A percentile compares a stretch with the other conserved stretches of the same genome.
phyloP scores from a whole-genome alignment of 2,113 vertebrate species.

The Ploceus nigricollis region DNA sequence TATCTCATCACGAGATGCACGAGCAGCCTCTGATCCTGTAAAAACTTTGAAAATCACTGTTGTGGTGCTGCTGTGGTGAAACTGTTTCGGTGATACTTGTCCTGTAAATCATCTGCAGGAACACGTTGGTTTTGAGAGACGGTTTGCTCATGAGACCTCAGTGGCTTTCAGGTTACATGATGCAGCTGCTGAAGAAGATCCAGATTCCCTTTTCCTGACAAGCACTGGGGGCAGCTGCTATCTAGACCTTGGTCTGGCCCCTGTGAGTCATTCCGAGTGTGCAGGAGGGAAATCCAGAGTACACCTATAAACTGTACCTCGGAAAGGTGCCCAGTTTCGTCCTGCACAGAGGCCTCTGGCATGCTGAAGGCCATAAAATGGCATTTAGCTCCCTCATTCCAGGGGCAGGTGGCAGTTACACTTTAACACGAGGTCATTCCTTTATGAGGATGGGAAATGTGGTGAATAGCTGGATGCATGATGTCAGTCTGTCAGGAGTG shows the following conservation, averaged over 20 bases:
- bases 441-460: not conserved
- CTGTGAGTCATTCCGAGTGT: not conserved
- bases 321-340: not conserved
- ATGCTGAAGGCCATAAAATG: not conserved
- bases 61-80: not conserved
- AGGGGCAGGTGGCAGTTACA: not conserved
- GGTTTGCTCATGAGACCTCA: not conserved
- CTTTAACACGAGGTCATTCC: not conserved
- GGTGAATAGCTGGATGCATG: not conserved
- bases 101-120: not conserved
- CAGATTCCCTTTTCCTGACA: not conserved
- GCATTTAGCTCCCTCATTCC: not conserved
- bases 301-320: not conserved
- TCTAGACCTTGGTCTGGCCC: not conserved
- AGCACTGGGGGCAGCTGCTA: not conserved
- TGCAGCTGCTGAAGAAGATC: not conserved
- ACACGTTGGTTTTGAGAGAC: not conserved
- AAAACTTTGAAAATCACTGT: not conserved
- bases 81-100: not conserved
- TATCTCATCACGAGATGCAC: not conserved
- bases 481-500: not conserved
- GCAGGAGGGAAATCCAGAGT: not conserved
- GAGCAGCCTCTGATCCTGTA: not conserved
- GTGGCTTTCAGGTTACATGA: fast-evolving
- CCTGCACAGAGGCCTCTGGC: not conserved